These are phyloP conservation scores for Mellivora capensis DNA, from an alignment of 2,113 vertebrate species.

Conservation along the genomic window DNA sequence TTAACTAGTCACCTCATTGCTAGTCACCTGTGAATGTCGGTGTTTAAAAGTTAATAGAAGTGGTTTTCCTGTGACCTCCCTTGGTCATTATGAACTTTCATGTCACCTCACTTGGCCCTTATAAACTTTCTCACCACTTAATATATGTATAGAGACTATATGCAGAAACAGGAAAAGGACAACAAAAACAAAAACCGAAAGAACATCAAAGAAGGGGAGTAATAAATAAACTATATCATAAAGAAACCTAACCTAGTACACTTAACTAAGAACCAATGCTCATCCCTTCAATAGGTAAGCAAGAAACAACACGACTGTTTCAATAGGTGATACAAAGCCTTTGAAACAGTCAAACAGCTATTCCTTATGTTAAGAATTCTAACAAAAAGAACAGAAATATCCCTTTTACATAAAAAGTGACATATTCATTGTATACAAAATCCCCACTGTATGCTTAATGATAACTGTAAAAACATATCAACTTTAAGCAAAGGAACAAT, in stretches of 20 bases:
- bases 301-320: background rate
- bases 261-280: background rate
- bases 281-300: background rate
- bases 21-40: background rate
- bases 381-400: background rate
- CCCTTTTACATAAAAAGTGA: background rate
- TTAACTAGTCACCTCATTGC: background rate
- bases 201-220: background rate
- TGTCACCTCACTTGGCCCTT: background rate
- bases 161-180: background rate
- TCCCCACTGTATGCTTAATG: background rate
- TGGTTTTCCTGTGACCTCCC: background rate
- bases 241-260: background rate
- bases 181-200: background rate
- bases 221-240: background rate
- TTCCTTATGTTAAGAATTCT: background rate
- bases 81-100: background rate
- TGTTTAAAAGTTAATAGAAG: background rate
- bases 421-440: background rate
- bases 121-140: background rate
- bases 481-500: background rate
- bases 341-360: background rate
- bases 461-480: slow-evolving; percentile 13
- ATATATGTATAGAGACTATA: background rate
- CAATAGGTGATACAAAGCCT: background rate